phyloP scores from a whole-genome alignment of 2,113 vertebrate genomes.

The Syrrhaptes paradoxus region DNA sequence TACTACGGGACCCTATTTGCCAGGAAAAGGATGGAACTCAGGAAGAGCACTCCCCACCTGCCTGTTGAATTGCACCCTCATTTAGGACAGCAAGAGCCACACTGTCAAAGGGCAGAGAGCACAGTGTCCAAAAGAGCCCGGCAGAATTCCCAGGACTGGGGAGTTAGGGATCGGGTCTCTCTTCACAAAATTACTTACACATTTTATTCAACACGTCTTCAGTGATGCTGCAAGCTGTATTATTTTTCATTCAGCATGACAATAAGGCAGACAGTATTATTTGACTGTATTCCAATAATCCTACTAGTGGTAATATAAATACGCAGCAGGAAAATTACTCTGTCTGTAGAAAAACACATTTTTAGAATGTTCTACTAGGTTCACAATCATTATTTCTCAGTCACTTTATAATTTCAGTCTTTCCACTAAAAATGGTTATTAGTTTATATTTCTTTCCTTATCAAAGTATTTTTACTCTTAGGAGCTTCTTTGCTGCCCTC shows the following conservation, averaged over 20 bases:
- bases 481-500: constrained; percentile 76
- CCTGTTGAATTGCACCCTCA: background rate
- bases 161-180: rapidly evolving
- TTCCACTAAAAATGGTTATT: background rate
- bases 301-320: background rate
- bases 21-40: background rate
- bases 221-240: background rate
- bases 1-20: background rate
- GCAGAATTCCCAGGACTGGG: background rate
- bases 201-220: background rate
- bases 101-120: background rate
- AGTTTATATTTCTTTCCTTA: background rate
- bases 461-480: background rate
- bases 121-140: rapidly evolving
- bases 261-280: background rate
- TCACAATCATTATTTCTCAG: background rate
- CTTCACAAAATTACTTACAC: background rate
- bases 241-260: background rate
- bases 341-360: constrained; percentile 11
- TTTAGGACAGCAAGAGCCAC: background rate
- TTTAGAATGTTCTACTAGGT: constrained; percentile 23
- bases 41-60: background rate
- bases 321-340: background rate
- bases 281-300: background rate
- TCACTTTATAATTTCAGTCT: background rate